Conservation (phyloP, 2,797 vertebrate species). For the Acomys russatus region DNA sequence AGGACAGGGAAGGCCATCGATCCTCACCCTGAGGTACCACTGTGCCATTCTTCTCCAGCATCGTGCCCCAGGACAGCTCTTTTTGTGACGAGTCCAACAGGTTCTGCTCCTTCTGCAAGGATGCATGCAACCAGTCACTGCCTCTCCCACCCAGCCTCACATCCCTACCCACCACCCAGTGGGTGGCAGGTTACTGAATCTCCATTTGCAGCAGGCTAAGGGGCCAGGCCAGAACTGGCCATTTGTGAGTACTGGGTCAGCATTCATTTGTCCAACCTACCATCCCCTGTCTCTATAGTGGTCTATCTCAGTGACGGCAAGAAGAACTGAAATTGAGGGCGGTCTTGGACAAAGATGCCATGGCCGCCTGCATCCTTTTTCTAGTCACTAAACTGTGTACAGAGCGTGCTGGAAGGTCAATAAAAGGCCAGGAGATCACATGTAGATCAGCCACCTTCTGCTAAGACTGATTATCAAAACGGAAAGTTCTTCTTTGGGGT, state of each 20-base stretch:
- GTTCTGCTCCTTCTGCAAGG: slow-evolving; percentile 71
- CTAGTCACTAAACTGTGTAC: background rate
- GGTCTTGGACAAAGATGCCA: background rate
- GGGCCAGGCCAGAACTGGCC: background rate
- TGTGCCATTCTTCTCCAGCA: slow-evolving; percentile 82
- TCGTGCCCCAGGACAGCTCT: slow-evolving; percentile 79
- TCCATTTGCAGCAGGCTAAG: background rate
- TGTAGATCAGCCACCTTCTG: background rate
- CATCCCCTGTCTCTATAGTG: background rate
- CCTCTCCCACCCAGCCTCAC: background rate
- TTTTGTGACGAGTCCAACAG: slow-evolving; percentile 74
- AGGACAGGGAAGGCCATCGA: background rate
- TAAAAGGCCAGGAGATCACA: background rate
- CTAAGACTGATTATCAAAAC: background rate
- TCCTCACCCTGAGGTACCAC: slow-evolving; percentile 82
- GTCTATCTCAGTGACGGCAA: background rate
- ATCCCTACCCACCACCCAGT: background rate
- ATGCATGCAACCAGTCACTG: background rate
- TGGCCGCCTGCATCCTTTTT: background rate
- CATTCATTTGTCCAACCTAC: background rate
- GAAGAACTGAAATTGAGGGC: background rate
- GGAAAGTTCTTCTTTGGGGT: background rate
- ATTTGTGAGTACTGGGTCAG: background rate
- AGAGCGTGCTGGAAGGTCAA: background rate
- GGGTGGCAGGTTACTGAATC: background rate